Base-by-base conservation (phyloP, 2,797 vertebrate genomes). In the Fringilla coelebs region DNA sequence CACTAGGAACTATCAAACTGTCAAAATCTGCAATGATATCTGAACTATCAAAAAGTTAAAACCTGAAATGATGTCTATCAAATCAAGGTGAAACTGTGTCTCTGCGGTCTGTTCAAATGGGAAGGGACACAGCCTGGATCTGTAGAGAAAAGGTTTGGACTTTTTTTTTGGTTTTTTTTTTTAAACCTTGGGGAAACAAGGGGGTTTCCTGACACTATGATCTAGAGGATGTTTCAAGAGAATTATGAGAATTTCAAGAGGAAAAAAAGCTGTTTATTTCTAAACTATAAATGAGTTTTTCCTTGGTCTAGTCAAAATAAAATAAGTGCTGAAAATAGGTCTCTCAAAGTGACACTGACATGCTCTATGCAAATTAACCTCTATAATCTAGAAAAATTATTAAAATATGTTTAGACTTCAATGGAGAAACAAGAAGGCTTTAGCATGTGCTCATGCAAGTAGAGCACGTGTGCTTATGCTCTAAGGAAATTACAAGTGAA, bases 281-380 rank as follows among this genome's bases (percentile, higher is more conserved):
- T 93, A 76, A 96, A 32, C 22, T 84, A 63, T 88, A 65, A 52
- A 83, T 51, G 94, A 91, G 43, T 60, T 93, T 83, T 94, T 61
- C 58, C 45, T 85, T 85, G 12, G 55, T 77, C 68, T 93, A 43
- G 41, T 96, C 85, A 97, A 96, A 94, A 94, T 70, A 96, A 97
- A 97, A 96, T 93, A 94, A 94, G 81, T 94, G 76, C 81, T 81
- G 79, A 97, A 97, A 97, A 96, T 90, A 94, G 70, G 71, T 80
- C 65, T 96, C 55, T 76, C 71, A 92, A 92, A 96, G 34, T 93
- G 65, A 90, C 92, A 95, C 61, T 61, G 21, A 77, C 43, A 61
- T 72, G 25, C 15, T 95, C 60, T 85, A 55, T 81, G n/a, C 20
- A 93, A 97, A 95, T 96, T 93, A 85, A 96, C 82, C 32, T 89